These are phyloP conservation scores for Sardinella longiceps DNA, from an alignment of 2,797 vertebrate genomes.

Conservation along the genomic window DNA sequence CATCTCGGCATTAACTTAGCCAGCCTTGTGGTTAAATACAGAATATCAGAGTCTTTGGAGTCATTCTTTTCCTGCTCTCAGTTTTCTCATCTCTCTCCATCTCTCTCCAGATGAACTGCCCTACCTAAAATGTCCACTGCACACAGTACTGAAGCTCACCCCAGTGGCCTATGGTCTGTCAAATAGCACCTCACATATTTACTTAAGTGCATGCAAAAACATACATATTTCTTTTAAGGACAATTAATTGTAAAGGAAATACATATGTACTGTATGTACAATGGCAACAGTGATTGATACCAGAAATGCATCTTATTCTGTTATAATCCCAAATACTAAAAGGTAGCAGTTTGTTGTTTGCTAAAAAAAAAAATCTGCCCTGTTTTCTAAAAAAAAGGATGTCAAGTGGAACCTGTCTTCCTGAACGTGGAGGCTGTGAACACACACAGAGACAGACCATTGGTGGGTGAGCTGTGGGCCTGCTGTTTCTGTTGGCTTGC, in stretches of 20 bases:
- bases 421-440: slow-evolving; percentile 79
- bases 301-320: too few relatives aligned
- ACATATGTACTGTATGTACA: not conserved
- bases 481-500: slow-evolving; percentile 9
- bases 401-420: slow-evolving; percentile 74
- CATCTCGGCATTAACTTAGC: too few relatives aligned
- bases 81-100: not conserved
- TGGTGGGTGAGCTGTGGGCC: slow-evolving; percentile 65
- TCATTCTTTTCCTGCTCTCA: too few relatives aligned
- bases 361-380: not conserved
- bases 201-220: not conserved
- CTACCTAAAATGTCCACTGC: slow-evolving; percentile 85
- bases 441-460: slow-evolving; percentile 77
- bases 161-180: slow-evolving; percentile 81
- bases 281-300: too few relatives aligned
- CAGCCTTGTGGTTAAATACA: too few relatives aligned
- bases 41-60: too few relatives aligned
- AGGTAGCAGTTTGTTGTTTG: not conserved
- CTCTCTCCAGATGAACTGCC: slow-evolving; percentile 78
- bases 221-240: not conserved
- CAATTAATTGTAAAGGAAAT: too few relatives aligned
- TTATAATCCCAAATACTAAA: too few relatives aligned
- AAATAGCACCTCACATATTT: not conserved
- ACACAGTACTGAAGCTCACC: slow-evolving; percentile 88
- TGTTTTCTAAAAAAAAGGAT: slow-evolving; percentile 61